Evolutionary conservation across 2,113 vertebrate species (phyloP), one percentile per base, ranked within the genome.

Genomic region (Amblyornis subalaris): DNA sequence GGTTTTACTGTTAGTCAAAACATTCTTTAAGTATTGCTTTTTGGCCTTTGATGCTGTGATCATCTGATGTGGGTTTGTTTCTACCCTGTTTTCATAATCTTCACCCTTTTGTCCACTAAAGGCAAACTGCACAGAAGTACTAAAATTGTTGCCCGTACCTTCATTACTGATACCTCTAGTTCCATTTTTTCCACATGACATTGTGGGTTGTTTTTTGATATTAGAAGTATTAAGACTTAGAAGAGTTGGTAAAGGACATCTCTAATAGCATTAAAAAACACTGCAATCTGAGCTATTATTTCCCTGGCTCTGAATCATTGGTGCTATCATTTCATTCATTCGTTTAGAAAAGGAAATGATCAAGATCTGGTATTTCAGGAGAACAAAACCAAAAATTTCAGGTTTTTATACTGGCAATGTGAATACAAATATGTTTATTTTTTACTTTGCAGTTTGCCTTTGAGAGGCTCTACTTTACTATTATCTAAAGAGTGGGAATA

Each of bases 401-500:
- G 21, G 25, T 24, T 44, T 76, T 85, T 25, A 33, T 71, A 53
- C 45, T 31, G 2, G 23, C 81, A 75, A 66, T 89, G 33, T 86
- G 77, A 89, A 91, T 91, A 61, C 82, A 95, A 78, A 54, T 23
- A 28, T 72, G 36, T 88, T 86, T 61, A 58, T 48, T 89, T 95
- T 85, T 96, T 62, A 96, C 94, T 93, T 96, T 95, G 95, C 96
- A 96, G 94, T 96, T 96, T 96, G 96, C 93, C 91, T 96, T 94
- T 96, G 76, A 95, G 93, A 87, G 94, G 89, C 91, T 81, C 74
- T 96, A 94, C 86, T 95, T 90, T 97, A 84, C 94, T 97, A n/a
- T 96, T 93, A 93, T 79, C 93, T 96, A 95, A 92, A 93, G 90
- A 91, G 95, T 97, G 94, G 96, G 95, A 94, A 70, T 96, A 96